Evolutionary conservation across 2,888 invertebrate species (phyloP).

Genomic region (Bombylius major): DNA sequence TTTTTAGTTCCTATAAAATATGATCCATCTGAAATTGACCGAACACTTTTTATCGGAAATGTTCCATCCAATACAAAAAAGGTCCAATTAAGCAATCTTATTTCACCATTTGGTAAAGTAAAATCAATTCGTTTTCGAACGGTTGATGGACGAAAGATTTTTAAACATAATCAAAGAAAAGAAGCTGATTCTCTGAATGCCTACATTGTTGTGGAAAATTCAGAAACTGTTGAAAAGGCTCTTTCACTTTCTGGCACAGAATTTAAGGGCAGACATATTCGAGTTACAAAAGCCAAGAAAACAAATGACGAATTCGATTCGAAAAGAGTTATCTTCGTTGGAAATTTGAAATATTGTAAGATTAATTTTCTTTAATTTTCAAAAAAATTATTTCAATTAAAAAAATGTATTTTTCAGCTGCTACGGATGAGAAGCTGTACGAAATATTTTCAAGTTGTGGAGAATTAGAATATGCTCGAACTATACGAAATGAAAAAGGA

Average conservation of each 20-base stretch:
- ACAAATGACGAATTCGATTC: slow-evolving; percentile 13
- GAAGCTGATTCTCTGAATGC: slow-evolving; percentile 26
- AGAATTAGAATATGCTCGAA: slow-evolving; percentile 32
- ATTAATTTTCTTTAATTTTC: not conserved
- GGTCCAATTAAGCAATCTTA: slow-evolving; percentile 24
- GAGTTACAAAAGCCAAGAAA: slow-evolving; percentile 23
- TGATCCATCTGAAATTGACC: slow-evolving; percentile 19
- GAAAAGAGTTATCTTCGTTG: slow-evolving; percentile 30
- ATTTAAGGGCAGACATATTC: slow-evolving; percentile 27
- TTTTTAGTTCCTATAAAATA: not conserved
- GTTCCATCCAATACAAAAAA: slow-evolving; percentile 31
- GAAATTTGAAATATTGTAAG: slow-evolving; percentile 34
- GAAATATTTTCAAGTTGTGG: slow-evolving; percentile 34
- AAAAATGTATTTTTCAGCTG: slow-evolving; percentile 20
- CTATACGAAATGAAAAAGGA: slow-evolving; percentile 27
- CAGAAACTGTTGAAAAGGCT: slow-evolving; percentile 23
- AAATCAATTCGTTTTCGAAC: slow-evolving; percentile 28
- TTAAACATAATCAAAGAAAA: slow-evolving; percentile 27
- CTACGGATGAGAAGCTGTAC: slow-evolving; percentile 29
- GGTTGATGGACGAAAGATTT: slow-evolving; percentile 25
- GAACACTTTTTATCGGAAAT: slow-evolving; percentile 35
- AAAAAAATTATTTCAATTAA: not conserved
- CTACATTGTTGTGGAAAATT: slow-evolving; percentile 25
- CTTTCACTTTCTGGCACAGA: slow-evolving; percentile 26
- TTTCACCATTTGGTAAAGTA: slow-evolving; percentile 23